Conservation (phyloP, 2,113 vertebrate species). For the Cynoglossus semilaevis region DNA sequence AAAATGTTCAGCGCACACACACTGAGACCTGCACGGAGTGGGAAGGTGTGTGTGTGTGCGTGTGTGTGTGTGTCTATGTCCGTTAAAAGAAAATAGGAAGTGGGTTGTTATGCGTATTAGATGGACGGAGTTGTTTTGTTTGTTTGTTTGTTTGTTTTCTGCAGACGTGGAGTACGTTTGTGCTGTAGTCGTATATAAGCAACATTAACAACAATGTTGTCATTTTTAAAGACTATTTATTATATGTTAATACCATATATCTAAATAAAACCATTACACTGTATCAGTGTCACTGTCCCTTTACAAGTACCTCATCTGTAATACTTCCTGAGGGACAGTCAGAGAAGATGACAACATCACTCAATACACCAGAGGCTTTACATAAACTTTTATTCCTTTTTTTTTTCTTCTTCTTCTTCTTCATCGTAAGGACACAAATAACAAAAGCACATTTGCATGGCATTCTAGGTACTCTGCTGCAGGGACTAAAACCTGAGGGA, state of each 20-base stretch:
- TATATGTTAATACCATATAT: too few species aligned
- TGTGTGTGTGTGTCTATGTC: conserved; percentile 9
- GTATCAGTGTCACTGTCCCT: conserved; percentile 26
- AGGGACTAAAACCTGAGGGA: conserved; percentile 23
- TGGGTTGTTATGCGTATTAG: conserved; percentile 24
- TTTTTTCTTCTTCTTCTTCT: neutral
- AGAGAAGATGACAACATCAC: conserved; percentile 7
- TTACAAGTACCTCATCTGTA: neutral
- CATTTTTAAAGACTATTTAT: too few species aligned
- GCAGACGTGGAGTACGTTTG: conserved; percentile 20
- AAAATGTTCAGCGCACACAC: conserved; percentile 11
- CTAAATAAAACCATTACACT: neutral
- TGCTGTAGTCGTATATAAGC: too few species aligned
- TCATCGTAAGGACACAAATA: conserved; percentile 4
- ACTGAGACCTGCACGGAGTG: conserved; percentile 4
- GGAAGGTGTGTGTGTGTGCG: neutral
- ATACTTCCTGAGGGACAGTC: neutral
- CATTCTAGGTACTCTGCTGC: conserved; percentile 2
- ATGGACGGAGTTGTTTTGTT: conserved; percentile 2
- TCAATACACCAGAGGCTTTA: conserved; percentile 10
- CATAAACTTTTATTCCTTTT: conserved; percentile 20
- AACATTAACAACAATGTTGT: conserved; percentile 18
- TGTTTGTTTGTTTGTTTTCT: too few species aligned
- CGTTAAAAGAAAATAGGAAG: conserved; percentile 55
- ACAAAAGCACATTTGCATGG: conserved; percentile 26